Conservation (phyloP, 2,113 vertebrate species). For the Phainopepla nitens region DNA sequence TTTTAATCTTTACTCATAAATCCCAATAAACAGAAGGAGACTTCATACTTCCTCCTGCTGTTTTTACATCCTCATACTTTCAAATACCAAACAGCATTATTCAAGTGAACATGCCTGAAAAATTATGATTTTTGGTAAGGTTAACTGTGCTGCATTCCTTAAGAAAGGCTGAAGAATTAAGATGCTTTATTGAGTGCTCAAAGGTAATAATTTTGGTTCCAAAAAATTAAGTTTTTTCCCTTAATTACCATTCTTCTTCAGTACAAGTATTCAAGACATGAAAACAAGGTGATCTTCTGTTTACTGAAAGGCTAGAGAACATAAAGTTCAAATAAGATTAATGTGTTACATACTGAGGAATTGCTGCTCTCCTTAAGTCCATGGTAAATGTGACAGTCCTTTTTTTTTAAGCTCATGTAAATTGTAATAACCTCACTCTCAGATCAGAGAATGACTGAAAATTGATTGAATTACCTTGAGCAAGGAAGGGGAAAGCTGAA, state of each 20-base stretch:
- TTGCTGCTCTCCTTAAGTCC: not conserved
- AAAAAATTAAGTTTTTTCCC: not conserved
- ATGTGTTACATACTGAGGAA: not conserved
- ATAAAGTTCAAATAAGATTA: not conserved
- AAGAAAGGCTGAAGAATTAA: not conserved
- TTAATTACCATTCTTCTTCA: not conserved
- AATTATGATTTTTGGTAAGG: not conserved
- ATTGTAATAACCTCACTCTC: not conserved
- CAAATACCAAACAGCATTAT: not conserved
- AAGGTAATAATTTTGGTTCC: not conserved
- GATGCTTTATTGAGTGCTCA: not conserved
- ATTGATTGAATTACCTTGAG: not conserved
- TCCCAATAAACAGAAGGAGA: constrained; percentile 22
- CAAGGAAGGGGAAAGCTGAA: rapidly evolving
- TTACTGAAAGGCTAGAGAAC: not conserved
- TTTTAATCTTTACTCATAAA: constrained; percentile 14
- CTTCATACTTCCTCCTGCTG: constrained; percentile 16
- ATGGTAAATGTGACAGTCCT: not conserved
- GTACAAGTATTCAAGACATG: not conserved
- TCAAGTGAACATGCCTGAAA: not conserved
- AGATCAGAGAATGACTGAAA: not conserved
- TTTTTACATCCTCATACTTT: constrained; percentile 15
- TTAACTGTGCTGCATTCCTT: not conserved
- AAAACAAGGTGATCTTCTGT: not conserved
- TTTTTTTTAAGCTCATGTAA: not conserved